A percentile compares a stretch with the other conserved stretches of the same genome.
Conservation (phyloP, 2,888 invertebrate genomes). For the Dorcus parallelipipedus region DNA sequence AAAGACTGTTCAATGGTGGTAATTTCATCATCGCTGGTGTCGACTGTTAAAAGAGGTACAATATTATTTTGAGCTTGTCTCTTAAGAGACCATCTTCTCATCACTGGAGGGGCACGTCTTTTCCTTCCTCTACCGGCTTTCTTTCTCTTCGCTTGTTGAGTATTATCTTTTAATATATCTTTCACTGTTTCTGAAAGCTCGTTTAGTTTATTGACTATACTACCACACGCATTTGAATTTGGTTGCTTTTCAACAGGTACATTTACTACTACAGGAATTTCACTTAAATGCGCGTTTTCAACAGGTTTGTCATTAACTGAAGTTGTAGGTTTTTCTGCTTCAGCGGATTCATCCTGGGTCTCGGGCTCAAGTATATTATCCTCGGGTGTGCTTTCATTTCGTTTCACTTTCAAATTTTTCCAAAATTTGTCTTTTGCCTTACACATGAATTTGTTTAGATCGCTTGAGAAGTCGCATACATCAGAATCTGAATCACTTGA, state of each 20-base stretch:
- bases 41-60: neutral
- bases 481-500: constrained; percentile 15
- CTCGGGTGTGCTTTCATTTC: neutral
- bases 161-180: neutral
- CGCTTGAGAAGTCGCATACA: constrained; percentile 11
- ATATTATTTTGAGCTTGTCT: neutral
- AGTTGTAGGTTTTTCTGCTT: neutral
- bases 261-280: neutral
- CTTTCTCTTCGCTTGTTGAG: neutral
- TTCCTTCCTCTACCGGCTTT: neutral
- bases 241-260: neutral
- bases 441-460: constrained; percentile 4
- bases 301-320: neutral
- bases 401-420: constrained; percentile 1
- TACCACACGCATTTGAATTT: neutral
- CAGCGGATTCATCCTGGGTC: neutral
- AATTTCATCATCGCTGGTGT: constrained; percentile 7
- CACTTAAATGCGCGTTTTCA: neutral
- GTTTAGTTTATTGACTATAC: constrained; percentile 6
- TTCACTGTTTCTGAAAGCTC: constrained; percentile 1
- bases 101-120: neutral
- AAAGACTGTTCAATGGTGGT: neutral
- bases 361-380: neutral
- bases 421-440: constrained; percentile 4
- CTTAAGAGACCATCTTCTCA: neutral